Evolutionary conservation across 2,888 invertebrate species (phyloP).

Genomic region (Hydraecia micacea): DNA sequence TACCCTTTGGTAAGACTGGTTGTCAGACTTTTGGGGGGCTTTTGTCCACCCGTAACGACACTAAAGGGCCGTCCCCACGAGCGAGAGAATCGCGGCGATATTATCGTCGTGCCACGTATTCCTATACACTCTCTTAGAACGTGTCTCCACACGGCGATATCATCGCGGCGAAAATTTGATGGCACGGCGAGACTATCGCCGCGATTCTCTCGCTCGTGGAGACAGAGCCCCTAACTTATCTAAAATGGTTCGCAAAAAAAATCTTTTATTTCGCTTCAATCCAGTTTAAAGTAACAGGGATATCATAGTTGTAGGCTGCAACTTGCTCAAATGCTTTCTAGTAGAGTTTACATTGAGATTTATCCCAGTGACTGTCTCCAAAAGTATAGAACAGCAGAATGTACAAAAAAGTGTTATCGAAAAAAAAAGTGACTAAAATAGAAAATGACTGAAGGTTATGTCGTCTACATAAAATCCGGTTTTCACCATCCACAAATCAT

Average conservation of each 20-base stretch:
- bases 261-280: not conserved
- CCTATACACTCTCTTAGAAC: too few species aligned
- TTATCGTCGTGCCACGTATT: too few species aligned
- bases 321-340: too few species aligned
- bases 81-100: too few species aligned
- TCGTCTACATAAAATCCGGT: constrained; percentile 13
- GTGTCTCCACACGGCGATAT: too few species aligned
- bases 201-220: too few species aligned
- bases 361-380: not conserved
- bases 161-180: too few species aligned
- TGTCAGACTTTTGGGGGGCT: not conserved
- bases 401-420: not conserved
- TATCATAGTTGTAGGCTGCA: not conserved
- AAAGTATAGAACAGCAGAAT: not conserved
- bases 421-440: not conserved
- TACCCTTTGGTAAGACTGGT: not conserved
- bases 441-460: not conserved
- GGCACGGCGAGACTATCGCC: too few species aligned
- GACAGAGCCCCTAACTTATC: not conserved
- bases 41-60: not conserved
- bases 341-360: too few species aligned
- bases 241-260: not conserved
- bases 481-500: constrained; percentile 1
- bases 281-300: not conserved
- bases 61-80: too few species aligned